Base-by-base conservation (phyloP, 2,888 invertebrate genomes). In the Tromatobia lineatoria region DNA sequence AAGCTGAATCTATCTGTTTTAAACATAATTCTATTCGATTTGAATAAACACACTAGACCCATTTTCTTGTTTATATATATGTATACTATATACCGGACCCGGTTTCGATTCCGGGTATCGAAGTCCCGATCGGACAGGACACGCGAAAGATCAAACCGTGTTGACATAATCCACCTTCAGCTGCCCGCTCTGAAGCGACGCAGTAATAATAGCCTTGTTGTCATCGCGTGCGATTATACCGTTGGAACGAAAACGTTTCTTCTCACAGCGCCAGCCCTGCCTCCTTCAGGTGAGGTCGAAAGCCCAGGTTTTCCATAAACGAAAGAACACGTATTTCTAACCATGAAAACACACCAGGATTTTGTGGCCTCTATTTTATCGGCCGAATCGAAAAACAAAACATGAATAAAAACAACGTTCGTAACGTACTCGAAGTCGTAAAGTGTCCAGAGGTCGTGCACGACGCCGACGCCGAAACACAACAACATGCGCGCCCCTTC, bases 381-480 rank as follows among this genome's bases (percentile, higher is more conserved):
- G 1, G 50, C 1, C 6, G 50, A 50, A 59, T 15, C 15, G 3
- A 29, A 59, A 29, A 59, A 25, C 23, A 57, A 57, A 23, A n/a
- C 47, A 18, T 3, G 1, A 57, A 29, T 61, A 38, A 38, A 61
- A 23, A 57, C 23, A 20, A 64, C 15, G 25, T 0, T 6, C 18
- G 6, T 18, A 34, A 38, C 34, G 67, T 8, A 34, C 45, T 8
- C 57, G 2, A 18, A 3, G 34, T 6, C 11, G 13, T 57, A 2
- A 23, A 61, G 34, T 18, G 70, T 64, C 50, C 70, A 69, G 69
- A 47, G 25, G 66, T 66, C 29, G 74, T 52, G 70, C 45, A 59
- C 73, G 76, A 81, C 91, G 90, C 89, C 91, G 91, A 89, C 89
- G 90, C 90, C 87, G 88, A 87, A 89, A 88, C 70, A 77, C 80